Base-by-base conservation (phyloP, 2,888 invertebrate species). In the Eumacrocentrus americanus region DNA sequence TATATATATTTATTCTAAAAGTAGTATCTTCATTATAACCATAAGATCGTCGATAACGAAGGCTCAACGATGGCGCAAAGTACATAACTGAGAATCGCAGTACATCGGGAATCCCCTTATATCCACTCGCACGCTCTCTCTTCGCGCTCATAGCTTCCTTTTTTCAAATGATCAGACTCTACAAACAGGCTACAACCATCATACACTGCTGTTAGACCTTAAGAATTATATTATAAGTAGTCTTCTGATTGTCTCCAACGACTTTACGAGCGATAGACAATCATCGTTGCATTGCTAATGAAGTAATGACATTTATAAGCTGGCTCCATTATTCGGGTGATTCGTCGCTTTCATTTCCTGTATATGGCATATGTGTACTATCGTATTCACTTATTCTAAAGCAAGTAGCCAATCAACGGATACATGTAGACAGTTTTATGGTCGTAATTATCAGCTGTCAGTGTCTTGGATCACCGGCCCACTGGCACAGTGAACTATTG, bases 31-130 rank as follows among this genome's bases (percentile, higher is more conserved):
- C 62, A 64, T 61, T 53, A 58, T 61, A 61, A 64, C n/a, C 12
- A 37, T 51, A 16, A 53, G 52, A 38, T 60, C 55, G 61, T 52
- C 60, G 57, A 53, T 63, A 58, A 61, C 59, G 65, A 61, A 64
- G 65, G 58, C 63, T 52, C 67, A 64, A 63, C 69, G 63, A 63
- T 65, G 66, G 58, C 69, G 66, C 65, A 68, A 68, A 70, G 72
- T 70, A 67, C 73, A 72, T 73, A 73, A 74, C 76, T 76, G 74
- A 72, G 73, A 67, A 69, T 63, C 57, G 61, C 62, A 48, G 60
- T 56, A 62, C 63, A 65, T 65, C 66, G 62, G 69, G 67, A 70
- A 70, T 55, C 70, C 52, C 68, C 70, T 76, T 76, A 76, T 76
- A 76, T 72, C 67, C 63, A 63, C 61, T 60, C 52, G 61, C 60